These are phyloP conservation scores for Alloscopus bannaensis DNA, from an alignment of 2,888 invertebrate genomes.

Conservation along the genomic window DNA sequence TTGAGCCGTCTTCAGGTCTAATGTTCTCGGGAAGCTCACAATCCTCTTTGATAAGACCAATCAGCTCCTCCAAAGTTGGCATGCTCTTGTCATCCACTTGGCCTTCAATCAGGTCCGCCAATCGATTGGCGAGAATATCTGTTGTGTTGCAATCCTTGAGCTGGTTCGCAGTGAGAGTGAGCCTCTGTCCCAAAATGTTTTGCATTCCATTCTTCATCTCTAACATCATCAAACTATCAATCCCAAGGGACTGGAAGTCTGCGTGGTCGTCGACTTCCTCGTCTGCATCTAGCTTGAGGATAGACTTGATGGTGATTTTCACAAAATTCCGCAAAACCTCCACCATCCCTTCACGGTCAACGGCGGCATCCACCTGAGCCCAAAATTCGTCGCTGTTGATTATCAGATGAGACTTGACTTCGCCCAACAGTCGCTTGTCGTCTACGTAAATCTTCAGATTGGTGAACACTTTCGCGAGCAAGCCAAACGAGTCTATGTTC, in stretches of 20 bases:
- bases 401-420: too few species aligned
- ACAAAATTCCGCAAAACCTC: constrained; percentile 38
- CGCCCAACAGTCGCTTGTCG: constrained; percentile 24
- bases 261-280: constrained; percentile 48
- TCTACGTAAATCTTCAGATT: constrained; percentile 28
- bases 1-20: background rate
- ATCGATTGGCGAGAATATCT: background rate
- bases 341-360: constrained; percentile 28
- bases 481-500: background rate
- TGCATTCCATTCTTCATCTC: constrained; percentile 62
- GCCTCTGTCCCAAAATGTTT: constrained; percentile 38
- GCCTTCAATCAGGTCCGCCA: constrained; percentile 47
- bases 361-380: constrained; percentile 37
- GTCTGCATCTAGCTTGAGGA: constrained; percentile 45
- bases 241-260: constrained; percentile 41
- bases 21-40: constrained; percentile 14
- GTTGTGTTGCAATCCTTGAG: constrained; percentile 54
- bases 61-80: constrained; percentile 34
- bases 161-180: constrained; percentile 33
- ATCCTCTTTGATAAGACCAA: constrained; percentile 32
- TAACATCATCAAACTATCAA: constrained; percentile 62
- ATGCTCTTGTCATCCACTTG: background rate
- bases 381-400: constrained; percentile 55
- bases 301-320: constrained; percentile 17
- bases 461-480: constrained; percentile 1